Base-by-base conservation (phyloP, 1,140 invertebrate genomes). In the Pseudomyrmex concolor region DNA sequence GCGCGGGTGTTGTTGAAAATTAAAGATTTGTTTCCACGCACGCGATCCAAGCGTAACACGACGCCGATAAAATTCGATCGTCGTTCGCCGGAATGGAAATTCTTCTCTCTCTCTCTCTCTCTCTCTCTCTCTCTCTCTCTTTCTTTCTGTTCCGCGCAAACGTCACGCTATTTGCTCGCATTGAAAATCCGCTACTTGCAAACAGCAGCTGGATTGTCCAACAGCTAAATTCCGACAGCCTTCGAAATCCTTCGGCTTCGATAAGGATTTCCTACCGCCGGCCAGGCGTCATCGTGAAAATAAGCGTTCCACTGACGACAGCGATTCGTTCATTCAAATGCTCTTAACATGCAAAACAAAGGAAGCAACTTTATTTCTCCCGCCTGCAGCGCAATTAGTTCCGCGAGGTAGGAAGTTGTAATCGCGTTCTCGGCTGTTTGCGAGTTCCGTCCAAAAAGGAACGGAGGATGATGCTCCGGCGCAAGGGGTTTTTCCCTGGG, bases 371-470 rank as follows among this genome's bases (percentile, higher is more conserved):
- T 73, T 19, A 57, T 50, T 51, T 62, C 45, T 17, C 78, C 22
- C 9, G 13, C 43, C 50, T 25, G 71, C 68, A 43, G 78, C 34
- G 51, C 71, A 83, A 83, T 83, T 83, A 76, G 60, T 83, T 83
- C 43, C 72, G 71, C 50, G 72, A 74, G 51, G 59, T 34, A 66
- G 59, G 59, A 74, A 83, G 81, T 77, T 83, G 43, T 83, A 83
- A 83, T 77, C 71, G 81, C 62, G 71, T 77, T 83, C 71, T n/a
- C 62, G 77, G 15, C 70, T 62, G 78, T 74, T 74, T 73, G 67
- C 59, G 51, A 78, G 54, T 82, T 82, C 63, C 43, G 67, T 82
- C 48, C 70, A 34, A 34, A 34, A 7, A 34, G 34, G 34, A 34
- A 7, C 34, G 34, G 34, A 34, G 34, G 34, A 34, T 34, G 59